Evolutionary conservation across 2,888 invertebrate genomes (phyloP).

Genomic region (Autographa gamma): DNA sequence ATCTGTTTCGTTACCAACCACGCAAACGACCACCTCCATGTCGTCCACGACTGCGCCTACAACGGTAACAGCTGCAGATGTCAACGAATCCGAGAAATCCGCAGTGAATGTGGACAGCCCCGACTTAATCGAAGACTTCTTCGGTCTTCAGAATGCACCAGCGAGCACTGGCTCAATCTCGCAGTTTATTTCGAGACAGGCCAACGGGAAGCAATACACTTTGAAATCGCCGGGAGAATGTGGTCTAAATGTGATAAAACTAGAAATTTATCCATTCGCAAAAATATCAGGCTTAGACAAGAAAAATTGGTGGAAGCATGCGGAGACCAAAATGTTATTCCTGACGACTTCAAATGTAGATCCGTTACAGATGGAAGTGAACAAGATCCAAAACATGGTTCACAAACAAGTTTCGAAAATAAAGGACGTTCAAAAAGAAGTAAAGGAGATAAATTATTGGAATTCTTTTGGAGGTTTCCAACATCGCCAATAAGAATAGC

Average conservation of each 20-base stretch:
- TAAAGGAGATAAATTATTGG: constrained; percentile 39
- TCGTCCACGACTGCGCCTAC: constrained; percentile 56
- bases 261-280: constrained; percentile 38
- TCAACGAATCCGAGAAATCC: constrained; percentile 36
- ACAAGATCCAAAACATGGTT: constrained; percentile 15
- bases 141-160: constrained; percentile 54
- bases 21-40: constrained; percentile 49
- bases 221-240: constrained; percentile 52
- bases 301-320: constrained; percentile 28
- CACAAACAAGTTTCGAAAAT: constrained; percentile 12
- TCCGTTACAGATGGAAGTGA: constrained; percentile 2
- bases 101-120: constrained; percentile 23
- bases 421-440: constrained; percentile 17
- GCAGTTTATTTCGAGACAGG: constrained; percentile 56
- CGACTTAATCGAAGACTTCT: constrained; percentile 50
- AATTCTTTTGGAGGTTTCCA: constrained; percentile 40
- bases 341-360: constrained; percentile 21
- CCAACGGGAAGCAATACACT: constrained; percentile 46
- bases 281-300: constrained; percentile 24
- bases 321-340: constrained; percentile 25
- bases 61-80: constrained; percentile 41
- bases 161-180: constrained; percentile 56
- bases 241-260: constrained; percentile 50
- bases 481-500: too few relatives aligned
- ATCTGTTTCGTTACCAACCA: constrained; percentile 32